Evolutionary conservation across 1,140 invertebrate genomes (phyloP), one percentile per base, ranked within the genome.

Genomic region (Tetramorium simillimum): DNA sequence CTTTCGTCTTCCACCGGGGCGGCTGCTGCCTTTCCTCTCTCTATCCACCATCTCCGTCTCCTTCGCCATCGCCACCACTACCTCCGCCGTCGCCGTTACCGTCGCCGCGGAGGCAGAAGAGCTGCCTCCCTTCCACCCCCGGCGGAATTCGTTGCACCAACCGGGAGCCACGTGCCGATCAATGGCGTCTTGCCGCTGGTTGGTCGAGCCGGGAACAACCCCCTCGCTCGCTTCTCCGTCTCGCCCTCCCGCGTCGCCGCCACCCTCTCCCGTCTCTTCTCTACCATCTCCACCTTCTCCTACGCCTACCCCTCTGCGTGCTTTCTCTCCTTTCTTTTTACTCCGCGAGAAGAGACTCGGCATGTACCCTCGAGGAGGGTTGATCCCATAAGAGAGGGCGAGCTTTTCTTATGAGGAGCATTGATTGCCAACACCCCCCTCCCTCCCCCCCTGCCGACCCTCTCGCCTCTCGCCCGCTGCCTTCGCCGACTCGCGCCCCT

Each of bases 401-500:
- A 93, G 93, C 93, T 94, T 94, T 94, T 94, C 94, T 94, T 95
- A 93, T 93, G 93, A 93, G 90, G 85, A 95, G 94, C 94, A 95
- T 95, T 95, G 95, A 95, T 95, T 95, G 94, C 95, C 94, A 94
- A 94, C 94, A 94, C 94, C 89, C 93, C 77, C 40, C n/a, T n/a
- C n/a, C n/a, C n/a, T n/a, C 18, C 14, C 81, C 60, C 51, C 4
- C 21, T 65, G n/a, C 40, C 49, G 75, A 77, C 63, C 46, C 14
- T 21, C 51, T 56, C 65, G 63, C 46, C 37, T 40, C 67, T 53
- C 12, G n/a, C 56, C 40, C 40, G 37, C 33, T 67, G 12, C n/a
- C 21, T 58, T 49, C 58, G 21, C 46, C 75, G 40, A 58, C 67
- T 37, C 58, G 21, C 43, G 28, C 65, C 60, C 58, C 43, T 21